These are phyloP conservation scores for Tragelaphus oryx DNA, from an alignment of 2,797 vertebrate genomes.

Conservation along the genomic window DNA sequence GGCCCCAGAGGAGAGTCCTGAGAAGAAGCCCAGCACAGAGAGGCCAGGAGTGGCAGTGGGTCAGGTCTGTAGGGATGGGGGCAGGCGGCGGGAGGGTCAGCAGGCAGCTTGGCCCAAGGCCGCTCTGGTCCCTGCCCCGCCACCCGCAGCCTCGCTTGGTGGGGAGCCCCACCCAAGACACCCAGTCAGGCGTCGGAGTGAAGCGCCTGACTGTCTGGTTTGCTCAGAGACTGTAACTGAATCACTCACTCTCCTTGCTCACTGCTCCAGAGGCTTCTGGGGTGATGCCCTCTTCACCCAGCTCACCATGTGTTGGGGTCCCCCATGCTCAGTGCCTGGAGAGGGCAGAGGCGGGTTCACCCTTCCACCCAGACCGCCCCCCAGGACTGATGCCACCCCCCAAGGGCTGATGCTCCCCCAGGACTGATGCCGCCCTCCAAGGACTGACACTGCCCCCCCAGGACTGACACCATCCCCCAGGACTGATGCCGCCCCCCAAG, in stretches of 20 bases:
- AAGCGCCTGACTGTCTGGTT: neutral
- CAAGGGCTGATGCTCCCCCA: no score
- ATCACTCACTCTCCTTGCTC: neutral
- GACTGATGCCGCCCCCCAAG: no score
- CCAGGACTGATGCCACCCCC: rapidly evolving
- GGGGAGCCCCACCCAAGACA: neutral
- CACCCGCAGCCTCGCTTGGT: rapidly evolving
- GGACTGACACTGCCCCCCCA: no score
- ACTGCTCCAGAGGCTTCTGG: neutral
- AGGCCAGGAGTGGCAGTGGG: rapidly evolving
- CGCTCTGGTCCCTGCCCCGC: rapidly evolving
- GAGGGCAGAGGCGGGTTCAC: neutral
- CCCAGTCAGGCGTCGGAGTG: rapidly evolving
- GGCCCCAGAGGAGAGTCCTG: neutral
- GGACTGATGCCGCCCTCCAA: no score
- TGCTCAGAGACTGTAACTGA: neutral
- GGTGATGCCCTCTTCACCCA: neutral
- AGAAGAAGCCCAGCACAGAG: neutral
- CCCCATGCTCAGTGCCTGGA: rapidly evolving
- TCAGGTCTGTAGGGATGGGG: no score
- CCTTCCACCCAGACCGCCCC: neutral
- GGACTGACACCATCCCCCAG: no score
- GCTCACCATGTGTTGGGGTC: rapidly evolving
- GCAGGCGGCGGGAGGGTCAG: no score
- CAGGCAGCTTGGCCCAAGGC: rapidly evolving